phyloP scores from a whole-genome alignment of 2,797 vertebrate genomes.

The Chrysocyon brachyurus region DNA sequence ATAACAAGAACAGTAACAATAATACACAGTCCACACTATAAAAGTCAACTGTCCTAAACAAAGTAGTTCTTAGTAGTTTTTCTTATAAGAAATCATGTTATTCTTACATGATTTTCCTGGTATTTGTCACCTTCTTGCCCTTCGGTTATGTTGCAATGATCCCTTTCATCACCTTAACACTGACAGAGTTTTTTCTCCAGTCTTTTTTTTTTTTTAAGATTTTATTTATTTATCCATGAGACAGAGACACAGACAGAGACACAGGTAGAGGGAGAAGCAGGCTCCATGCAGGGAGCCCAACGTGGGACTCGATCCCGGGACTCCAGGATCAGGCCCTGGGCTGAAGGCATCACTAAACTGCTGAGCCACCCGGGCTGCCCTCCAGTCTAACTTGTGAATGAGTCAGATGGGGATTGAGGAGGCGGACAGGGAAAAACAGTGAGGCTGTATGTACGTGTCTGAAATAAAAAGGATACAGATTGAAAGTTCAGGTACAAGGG shows the following conservation, averaged over 20 bases:
- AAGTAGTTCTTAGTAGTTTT: neutral
- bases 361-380: too few relatives aligned
- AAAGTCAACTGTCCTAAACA: neutral
- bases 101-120: neutral
- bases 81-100: neutral
- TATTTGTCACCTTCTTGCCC: neutral
- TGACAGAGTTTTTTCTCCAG: neutral
- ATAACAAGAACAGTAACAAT: neutral
- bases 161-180: neutral
- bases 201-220: neutral
- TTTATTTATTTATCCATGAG: too few relatives aligned
- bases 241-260: too few relatives aligned
- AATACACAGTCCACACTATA: neutral
- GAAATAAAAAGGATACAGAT: neutral
- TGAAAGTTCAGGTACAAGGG: neutral
- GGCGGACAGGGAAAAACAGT: neutral
- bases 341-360: too few relatives aligned
- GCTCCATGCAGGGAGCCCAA: too few relatives aligned
- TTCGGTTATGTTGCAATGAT: neutral
- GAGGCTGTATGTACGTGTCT: neutral
- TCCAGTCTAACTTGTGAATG: neutral
- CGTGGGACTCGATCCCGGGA: too few relatives aligned
- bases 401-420: neutral
- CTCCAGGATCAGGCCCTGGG: too few relatives aligned
- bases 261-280: too few relatives aligned